Evolutionary conservation across 2,797 vertebrate genomes (phyloP).

Genomic region (Cheirogaleus major): DNA sequence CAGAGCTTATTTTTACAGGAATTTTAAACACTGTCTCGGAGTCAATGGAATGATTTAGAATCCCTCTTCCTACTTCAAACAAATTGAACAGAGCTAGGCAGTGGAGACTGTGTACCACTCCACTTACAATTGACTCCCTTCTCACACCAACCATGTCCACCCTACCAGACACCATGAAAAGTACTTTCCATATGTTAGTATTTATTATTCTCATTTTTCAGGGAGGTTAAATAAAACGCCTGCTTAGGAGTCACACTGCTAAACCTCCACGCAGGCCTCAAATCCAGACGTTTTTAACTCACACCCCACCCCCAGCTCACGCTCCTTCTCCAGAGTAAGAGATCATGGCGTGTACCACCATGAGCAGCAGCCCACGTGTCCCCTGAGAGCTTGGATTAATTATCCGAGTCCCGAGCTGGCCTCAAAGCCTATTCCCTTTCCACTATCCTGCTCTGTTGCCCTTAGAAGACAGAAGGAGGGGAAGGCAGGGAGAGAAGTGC

Average conservation of each 20-base stretch:
- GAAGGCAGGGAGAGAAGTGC: not conserved
- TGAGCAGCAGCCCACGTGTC: not conserved
- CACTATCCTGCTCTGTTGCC: not conserved
- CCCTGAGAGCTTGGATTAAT: not conserved
- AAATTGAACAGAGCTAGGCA: not conserved
- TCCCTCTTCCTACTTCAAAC: slow-evolving; percentile 8
- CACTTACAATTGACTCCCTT: slow-evolving; percentile 3
- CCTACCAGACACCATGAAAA: slow-evolving; percentile 24
- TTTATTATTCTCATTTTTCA: slow-evolving; percentile 49
- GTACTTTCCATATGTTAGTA: not conserved
- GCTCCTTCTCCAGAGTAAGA: not conserved
- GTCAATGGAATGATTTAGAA: slow-evolving; percentile 1
- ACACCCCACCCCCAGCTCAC: not conserved
- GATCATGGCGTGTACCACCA: not conserved
- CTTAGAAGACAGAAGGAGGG: not conserved
- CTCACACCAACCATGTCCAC: slow-evolving; percentile 7
- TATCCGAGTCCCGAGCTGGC: not conserved
- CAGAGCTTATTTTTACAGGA: slow-evolving; percentile 47
- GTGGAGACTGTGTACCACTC: not conserved
- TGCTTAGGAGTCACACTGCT: not conserved
- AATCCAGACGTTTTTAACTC: not conserved
- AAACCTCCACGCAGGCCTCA: slow-evolving; percentile 24
- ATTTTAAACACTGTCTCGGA: slow-evolving; percentile 34
- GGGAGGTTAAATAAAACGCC: slow-evolving; percentile 24
- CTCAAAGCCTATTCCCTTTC: not conserved